Base-by-base conservation (phyloP, 2,888 invertebrate genomes). In the Callyntrura guangdongensis region DNA sequence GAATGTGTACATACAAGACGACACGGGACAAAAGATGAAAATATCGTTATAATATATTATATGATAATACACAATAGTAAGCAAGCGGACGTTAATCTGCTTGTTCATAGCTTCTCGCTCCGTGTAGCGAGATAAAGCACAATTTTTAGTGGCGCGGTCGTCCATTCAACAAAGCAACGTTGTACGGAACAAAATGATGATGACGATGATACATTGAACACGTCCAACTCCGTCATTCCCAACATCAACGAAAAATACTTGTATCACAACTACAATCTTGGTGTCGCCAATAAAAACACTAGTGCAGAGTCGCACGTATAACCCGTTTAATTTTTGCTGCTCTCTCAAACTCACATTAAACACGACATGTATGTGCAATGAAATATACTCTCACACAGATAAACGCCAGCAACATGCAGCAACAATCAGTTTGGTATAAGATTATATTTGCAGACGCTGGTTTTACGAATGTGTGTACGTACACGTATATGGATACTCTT, bases 241-340 rank as follows among this genome's bases (percentile, higher is more conserved):
- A 8, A 69, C 36, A 69, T 69, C 69, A 27, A 9, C 14, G n/a
- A 67, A 27, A 67, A n/a, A n/a, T n/a, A 61, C 14, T 69, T 4
- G 14, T 77, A 49, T 69, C 36, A 25, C 27, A 45, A 25, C 77
- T 77, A 20, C 49, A 77, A 77, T 77, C 77, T 77, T 83, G 67
- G 83, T 84, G 84, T 84, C 84, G 53, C 84, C 84, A 84, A 84
- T 69, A 69, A 69, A 69, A 36, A 3, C 36, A n/a, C n/a, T n/a
- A 36, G 36, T 6, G 36, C 12, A 25, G 22, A 5, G n/a, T 17
- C 64, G 47, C 84, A 67, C 69, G 53, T 84, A 53, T 17, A 36
- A 69, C 53, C 67, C 67, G 45, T 84, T 69, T 69, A 69, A 69
- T 84, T 67, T 84, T 25, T 84, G 56, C 59, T 77, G 49, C 77